phyloP scores from a whole-genome alignment of 2,113 vertebrate species.

The Romanogobio albipinnatus region DNA sequence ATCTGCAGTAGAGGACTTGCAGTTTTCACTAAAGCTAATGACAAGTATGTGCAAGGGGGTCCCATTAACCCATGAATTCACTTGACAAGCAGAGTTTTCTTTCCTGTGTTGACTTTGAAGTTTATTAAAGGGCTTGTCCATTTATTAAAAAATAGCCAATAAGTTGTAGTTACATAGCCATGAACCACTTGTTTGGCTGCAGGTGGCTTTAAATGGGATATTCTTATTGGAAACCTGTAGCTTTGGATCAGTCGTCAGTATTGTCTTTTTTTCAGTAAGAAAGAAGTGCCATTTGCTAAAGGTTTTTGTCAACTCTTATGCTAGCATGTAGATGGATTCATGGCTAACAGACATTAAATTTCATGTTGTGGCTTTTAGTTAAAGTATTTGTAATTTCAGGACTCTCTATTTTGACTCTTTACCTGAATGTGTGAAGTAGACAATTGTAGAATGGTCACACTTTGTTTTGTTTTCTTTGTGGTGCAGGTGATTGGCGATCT shows the following conservation, averaged over 20 bases:
- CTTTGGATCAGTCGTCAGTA: neutral
- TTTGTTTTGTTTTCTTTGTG: neutral
- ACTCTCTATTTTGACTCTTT: neutral
- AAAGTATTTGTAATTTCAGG: neutral
- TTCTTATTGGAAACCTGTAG: neutral
- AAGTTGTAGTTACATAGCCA: neutral
- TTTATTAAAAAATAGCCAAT: neutral
- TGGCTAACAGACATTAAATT: too few species aligned
- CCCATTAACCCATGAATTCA: too few species aligned
- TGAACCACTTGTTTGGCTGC: neutral
- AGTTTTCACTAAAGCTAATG: slow-evolving; percentile 72
- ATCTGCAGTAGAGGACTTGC: slow-evolving; percentile 64
- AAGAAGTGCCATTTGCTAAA: neutral
- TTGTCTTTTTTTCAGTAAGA: neutral
- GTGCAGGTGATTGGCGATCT: slow-evolving; percentile 67
- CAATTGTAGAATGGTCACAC: neutral
- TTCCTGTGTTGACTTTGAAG: too few species aligned
- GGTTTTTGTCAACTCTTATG: neutral
- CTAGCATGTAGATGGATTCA: neutral
- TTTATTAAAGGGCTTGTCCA: neutral
- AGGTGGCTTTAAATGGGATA: neutral
- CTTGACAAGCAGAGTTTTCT: too few species aligned
- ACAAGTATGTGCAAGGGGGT: slow-evolving; percentile 62
- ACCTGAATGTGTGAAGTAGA: neutral
- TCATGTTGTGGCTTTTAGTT: too few species aligned